phyloP scores from a whole-genome alignment of 2,888 invertebrate species.

The Platycheirus albimanus region DNA sequence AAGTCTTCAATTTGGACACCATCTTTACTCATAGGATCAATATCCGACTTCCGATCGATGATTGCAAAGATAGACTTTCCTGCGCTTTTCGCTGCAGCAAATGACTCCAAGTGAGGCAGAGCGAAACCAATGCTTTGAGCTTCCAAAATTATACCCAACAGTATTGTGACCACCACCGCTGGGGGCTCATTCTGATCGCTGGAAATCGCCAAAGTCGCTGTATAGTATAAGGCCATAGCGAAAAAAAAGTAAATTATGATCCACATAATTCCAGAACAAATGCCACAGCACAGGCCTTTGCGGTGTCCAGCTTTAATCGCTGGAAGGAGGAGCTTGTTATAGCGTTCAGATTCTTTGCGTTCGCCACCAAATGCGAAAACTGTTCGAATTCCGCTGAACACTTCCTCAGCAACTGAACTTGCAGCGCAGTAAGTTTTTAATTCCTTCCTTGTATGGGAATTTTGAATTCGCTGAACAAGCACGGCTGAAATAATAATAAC shows the following conservation, averaged over 20 bases:
- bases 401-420: constrained; percentile 90
- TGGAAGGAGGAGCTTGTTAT: constrained; percentile 84
- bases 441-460: constrained; percentile 87
- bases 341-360: constrained; percentile 87
- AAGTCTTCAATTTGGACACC: constrained; percentile 85
- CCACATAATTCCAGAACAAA: constrained; percentile 90
- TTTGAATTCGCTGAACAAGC: constrained; percentile 88
- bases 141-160: constrained; percentile 91
- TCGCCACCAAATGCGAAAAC: constrained; percentile 92
- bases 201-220: constrained; percentile 87
- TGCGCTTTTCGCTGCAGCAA: constrained; percentile 88
- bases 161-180: constrained; percentile 88
- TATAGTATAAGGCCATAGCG: constrained; percentile 91
- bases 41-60: constrained; percentile 88
- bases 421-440: constrained; percentile 89
- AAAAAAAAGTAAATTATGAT: constrained; percentile 89
- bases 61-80: constrained; percentile 89
- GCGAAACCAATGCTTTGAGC: constrained; percentile 91
- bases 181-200: constrained; percentile 86
- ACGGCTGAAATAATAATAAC: constrained; percentile 89
- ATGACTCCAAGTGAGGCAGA: constrained; percentile 89
- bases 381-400: constrained; percentile 88
- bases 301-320: constrained; percentile 86
- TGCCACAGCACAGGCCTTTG: constrained; percentile 86
- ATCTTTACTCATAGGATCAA: constrained; percentile 87